Evolutionary conservation across 2,113 vertebrate species (phyloP).

Genomic region (Rhynchomys soricoides): DNA sequence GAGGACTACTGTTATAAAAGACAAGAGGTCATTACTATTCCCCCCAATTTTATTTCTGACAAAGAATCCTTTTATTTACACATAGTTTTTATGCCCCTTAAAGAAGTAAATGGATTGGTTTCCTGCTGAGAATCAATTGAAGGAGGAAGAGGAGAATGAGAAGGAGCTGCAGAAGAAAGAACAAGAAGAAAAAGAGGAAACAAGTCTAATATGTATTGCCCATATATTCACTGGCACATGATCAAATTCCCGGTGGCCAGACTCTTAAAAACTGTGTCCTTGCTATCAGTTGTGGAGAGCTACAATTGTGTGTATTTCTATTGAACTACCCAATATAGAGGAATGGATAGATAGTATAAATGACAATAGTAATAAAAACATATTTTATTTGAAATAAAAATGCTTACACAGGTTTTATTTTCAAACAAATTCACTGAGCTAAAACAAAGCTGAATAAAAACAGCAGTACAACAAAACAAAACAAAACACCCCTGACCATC

Average conservation of each 20-base stretch:
- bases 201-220: not conserved
- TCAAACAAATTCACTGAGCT: not conserved
- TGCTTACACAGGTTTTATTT: not conserved
- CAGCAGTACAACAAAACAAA: not conserved
- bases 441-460: not conserved
- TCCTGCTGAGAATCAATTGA: not conserved
- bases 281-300: not conserved
- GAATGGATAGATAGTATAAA: not conserved
- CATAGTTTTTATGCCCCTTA: not conserved
- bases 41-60: not conserved
- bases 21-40: not conserved
- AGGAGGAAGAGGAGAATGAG: not conserved
- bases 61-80: not conserved
- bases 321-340: not conserved
- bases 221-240: not conserved
- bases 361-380: not conserved
- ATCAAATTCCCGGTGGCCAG: not conserved
- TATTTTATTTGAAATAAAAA: not conserved
- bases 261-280: not conserved
- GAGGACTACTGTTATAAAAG: not conserved
- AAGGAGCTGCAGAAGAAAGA: not conserved
- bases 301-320: not conserved
- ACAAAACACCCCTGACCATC: not conserved
- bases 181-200: not conserved
- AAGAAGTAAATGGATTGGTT: not conserved